Percentiles rank a stretch among this genome's conserved stretches.
phyloP scores from a whole-genome alignment of 2,888 invertebrate genomes.

The Baccha elongata region DNA sequence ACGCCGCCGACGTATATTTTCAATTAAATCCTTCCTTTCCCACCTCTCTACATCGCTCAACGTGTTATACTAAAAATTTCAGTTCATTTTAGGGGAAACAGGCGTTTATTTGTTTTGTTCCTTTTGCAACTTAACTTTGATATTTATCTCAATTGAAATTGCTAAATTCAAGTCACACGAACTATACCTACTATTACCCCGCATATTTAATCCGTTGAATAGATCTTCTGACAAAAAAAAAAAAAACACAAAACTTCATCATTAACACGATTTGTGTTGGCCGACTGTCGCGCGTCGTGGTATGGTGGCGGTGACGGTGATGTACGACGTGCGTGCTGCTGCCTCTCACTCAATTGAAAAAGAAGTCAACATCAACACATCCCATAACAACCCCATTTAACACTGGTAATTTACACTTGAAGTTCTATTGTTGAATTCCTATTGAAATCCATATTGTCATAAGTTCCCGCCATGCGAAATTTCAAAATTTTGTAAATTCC shows the following conservation, averaged over 20 bases:
- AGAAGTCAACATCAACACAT: conserved; percentile 52
- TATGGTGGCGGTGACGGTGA: neutral
- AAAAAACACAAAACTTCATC: conserved; percentile 44
- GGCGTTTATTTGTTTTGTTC: neutral
- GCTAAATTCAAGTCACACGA: conserved; percentile 42
- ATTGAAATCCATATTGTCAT: conserved; percentile 29
- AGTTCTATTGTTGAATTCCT: conserved; percentile 42
- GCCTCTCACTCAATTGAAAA: conserved; percentile 38
- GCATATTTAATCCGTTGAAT: conserved; percentile 34
- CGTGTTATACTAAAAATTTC: neutral
- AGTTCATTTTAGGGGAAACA: neutral
- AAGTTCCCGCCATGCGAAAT: conserved; percentile 43
- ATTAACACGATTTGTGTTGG: conserved; percentile 49
- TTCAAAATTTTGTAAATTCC: conserved; percentile 34
- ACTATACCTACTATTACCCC: conserved; percentile 41
- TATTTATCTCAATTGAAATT: conserved; percentile 47
- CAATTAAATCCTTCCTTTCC: conserved; percentile 18
- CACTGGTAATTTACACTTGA: conserved; percentile 69
- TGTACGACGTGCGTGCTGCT: conserved; percentile 24
- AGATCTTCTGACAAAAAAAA: conserved; percentile 4
- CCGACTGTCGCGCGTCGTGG: neutral
- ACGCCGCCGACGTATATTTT: too few relatives aligned
- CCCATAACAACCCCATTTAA: conserved; percentile 56
- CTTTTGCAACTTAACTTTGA: conserved; percentile 36
- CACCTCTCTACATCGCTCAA: neutral